phyloP scores from a whole-genome alignment of 2,888 invertebrate genomes.

The Apoda limacodes region DNA sequence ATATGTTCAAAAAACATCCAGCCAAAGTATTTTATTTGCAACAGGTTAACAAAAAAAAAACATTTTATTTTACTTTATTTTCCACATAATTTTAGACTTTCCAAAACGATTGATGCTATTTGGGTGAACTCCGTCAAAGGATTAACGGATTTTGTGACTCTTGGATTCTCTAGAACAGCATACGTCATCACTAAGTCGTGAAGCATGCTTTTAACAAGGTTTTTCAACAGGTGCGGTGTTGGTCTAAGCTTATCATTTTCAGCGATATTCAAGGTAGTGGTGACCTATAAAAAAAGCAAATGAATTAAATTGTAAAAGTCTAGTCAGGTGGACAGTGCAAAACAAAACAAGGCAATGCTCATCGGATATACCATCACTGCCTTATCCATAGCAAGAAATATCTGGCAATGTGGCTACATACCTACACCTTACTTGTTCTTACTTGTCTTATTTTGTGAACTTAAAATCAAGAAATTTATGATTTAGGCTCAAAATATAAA shows the following conservation, averaged over 20 bases:
- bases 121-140: slow-evolving; percentile 28
- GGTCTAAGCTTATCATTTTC: slow-evolving; percentile 29
- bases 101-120: slow-evolving; percentile 29
- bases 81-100: slow-evolving; percentile 31
- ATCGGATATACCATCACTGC: neutral
- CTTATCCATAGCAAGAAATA: too few relatives aligned
- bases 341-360: neutral
- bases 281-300: slow-evolving; percentile 29
- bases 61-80: slow-evolving; percentile 20
- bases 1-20: too few relatives aligned
- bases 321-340: neutral
- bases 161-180: slow-evolving; percentile 26
- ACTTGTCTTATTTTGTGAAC: too few relatives aligned
- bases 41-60: slow-evolving; percentile 1
- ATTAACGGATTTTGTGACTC: slow-evolving; percentile 21
- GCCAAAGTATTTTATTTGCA: too few relatives aligned
- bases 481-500: too few relatives aligned
- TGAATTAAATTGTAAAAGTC: too few relatives aligned
- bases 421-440: too few relatives aligned
- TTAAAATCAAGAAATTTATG: too few relatives aligned
- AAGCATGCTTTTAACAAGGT: slow-evolving; percentile 24
- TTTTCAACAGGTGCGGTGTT: slow-evolving; percentile 23
- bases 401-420: too few relatives aligned
- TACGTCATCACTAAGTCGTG: slow-evolving; percentile 33
- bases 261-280: slow-evolving; percentile 23